Evolutionary conservation across 2,113 vertebrate species (phyloP).

Genomic region (Alaudala cheleensis): DNA sequence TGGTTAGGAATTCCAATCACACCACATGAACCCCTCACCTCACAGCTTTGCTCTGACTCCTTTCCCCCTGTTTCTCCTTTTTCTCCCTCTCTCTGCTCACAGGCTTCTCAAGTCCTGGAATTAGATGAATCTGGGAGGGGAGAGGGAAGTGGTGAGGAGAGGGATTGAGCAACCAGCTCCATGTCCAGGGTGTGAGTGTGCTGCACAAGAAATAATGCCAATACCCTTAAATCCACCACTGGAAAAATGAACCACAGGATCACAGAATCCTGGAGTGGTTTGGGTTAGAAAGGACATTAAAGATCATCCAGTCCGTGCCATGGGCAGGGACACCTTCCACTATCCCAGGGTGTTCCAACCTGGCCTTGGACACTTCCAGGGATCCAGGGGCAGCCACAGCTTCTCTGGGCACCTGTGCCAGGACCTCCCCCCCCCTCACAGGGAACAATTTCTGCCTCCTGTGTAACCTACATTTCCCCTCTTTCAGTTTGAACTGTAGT

Average conservation of each 20-base stretch:
- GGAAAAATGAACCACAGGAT: not conserved
- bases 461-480: not conserved
- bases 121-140: not conserved
- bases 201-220: not conserved
- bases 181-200: not conserved
- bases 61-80: not conserved
- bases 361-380: not conserved
- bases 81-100: not conserved
- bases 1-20: not conserved
- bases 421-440: rapidly evolving
- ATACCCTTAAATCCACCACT: rapidly evolving
- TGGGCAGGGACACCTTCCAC: not conserved
- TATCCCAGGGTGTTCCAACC: rapidly evolving
- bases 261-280: not conserved
- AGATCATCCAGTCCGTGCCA: rapidly evolving
- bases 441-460: too few species aligned
- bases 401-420: not conserved
- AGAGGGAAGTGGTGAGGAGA: not conserved
- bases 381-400: not conserved
- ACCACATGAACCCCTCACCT: rapidly evolving
- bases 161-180: not conserved
- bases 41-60: not conserved
- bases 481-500: not conserved
- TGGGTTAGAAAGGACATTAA: not conserved
- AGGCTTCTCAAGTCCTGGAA: not conserved